Evolutionary conservation across 2,888 invertebrate genomes (phyloP).

Genomic region (Yponomeuta sedellus): DNA sequence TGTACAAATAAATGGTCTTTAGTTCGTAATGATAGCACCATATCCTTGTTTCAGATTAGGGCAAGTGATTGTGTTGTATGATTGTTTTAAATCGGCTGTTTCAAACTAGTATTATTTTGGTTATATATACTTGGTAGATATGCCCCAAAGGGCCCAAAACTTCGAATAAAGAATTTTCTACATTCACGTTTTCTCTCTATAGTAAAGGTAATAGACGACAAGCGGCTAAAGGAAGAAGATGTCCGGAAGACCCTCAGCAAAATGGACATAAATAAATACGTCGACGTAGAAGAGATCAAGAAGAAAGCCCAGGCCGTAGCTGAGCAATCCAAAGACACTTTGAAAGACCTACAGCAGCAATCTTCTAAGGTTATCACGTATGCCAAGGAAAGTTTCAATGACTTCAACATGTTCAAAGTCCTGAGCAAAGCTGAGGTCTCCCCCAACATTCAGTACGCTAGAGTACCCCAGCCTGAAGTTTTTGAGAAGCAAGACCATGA

Average conservation of each 20-base stretch:
- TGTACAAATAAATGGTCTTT: too few species aligned
- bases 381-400: neutral
- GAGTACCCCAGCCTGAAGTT: neutral
- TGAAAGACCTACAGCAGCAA: constrained; percentile 14
- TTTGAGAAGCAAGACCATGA: neutral
- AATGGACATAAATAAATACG: constrained; percentile 27
- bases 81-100: too few species aligned
- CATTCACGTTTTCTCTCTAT: neutral
- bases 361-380: neutral
- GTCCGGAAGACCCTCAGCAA: constrained; percentile 31
- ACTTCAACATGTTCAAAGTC: neutral
- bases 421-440: neutral
- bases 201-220: constrained; percentile 31
- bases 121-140: too few species aligned
- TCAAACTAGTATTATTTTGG: too few species aligned
- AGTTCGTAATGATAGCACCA: too few species aligned
- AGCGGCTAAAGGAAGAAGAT: constrained; percentile 31
- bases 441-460: neutral
- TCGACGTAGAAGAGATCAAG: constrained; percentile 33
- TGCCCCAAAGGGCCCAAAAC: too few species aligned
- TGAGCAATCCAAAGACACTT: constrained; percentile 22
- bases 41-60: too few species aligned
- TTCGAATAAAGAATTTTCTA: too few species aligned
- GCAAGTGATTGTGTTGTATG: too few species aligned
- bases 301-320: constrained; percentile 29